phyloP scores from a whole-genome alignment of 2,888 invertebrate genomes.

The Camponotus fellah region DNA sequence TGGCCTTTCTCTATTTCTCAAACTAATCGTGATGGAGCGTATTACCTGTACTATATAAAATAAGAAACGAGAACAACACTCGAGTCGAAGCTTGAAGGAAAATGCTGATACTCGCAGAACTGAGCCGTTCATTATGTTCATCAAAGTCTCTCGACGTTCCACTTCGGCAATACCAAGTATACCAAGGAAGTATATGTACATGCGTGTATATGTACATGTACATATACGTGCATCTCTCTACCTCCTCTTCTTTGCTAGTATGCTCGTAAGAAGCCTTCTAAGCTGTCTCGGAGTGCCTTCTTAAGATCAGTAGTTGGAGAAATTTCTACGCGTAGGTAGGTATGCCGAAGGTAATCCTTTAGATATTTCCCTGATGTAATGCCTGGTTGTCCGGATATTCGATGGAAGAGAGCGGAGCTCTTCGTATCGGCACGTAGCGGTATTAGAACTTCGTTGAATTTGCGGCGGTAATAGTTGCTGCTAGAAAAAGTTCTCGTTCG shows the following conservation, averaged over 20 bases:
- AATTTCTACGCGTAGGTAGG: conserved; percentile 49
- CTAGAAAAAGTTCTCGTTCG: conserved; percentile 13
- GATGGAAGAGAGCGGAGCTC: conserved; percentile 37
- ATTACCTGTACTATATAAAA: conserved; percentile 50
- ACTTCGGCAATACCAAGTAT: conserved; percentile 25
- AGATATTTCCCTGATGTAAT: conserved; percentile 52
- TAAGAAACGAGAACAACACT: conserved; percentile 54
- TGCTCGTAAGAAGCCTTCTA: conserved; percentile 55
- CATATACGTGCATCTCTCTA: conserved; percentile 29
- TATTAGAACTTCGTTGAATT: conserved; percentile 42
- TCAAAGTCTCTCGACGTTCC: conserved; percentile 60
- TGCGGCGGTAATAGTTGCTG: conserved; percentile 34
- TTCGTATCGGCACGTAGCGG: conserved; percentile 41
- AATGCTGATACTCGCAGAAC: conserved; percentile 54
- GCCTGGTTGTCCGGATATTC: conserved; percentile 36
- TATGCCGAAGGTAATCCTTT: conserved; percentile 53
- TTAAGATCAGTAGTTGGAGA: conserved; percentile 54
- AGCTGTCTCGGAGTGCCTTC: conserved; percentile 55
- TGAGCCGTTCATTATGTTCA: conserved; percentile 60
- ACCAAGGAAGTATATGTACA: conserved; percentile 27
- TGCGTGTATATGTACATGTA: conserved; percentile 10
- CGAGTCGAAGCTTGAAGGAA: conserved; percentile 58
- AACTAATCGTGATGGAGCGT: conserved; percentile 1
- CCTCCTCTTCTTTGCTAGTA: conserved; percentile 44
- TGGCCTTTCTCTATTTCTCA: not conserved